phyloP scores from a whole-genome alignment of 1,140 invertebrate genomes.

The Papilio helenus region DNA sequence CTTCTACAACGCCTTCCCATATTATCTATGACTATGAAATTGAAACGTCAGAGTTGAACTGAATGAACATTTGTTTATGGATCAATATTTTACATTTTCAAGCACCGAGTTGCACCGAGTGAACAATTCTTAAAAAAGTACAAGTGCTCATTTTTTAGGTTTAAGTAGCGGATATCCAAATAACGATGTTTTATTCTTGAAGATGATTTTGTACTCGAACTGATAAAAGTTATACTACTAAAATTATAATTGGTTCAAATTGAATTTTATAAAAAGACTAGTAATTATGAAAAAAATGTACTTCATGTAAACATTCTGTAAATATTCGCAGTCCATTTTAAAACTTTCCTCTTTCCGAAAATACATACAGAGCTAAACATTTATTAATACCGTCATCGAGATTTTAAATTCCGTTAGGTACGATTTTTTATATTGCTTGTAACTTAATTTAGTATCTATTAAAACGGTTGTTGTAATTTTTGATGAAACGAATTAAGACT shows the following conservation, averaged over 20 bases:
- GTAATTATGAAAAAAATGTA: too few relatives aligned
- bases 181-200: too few relatives aligned
- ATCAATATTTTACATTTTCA: slow-evolving; percentile 61
- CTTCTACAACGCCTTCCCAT: slow-evolving; percentile 81
- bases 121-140: slow-evolving; percentile 32
- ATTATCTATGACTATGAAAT: slow-evolving; percentile 65
- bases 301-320: too few relatives aligned
- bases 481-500: background rate
- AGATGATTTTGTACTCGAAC: too few relatives aligned
- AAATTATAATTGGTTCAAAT: too few relatives aligned
- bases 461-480: too few relatives aligned
- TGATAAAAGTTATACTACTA: too few relatives aligned
- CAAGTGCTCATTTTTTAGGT: too few relatives aligned
- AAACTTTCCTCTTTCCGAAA: background rate
- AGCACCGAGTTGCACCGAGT: background rate
- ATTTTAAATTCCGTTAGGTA: background rate
- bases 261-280: too few relatives aligned
- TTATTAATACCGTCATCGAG: background rate
- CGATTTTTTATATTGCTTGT: background rate
- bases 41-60: slow-evolving; percentile 68
- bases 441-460: too few relatives aligned
- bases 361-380: background rate
- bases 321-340: too few relatives aligned
- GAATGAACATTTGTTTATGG: slow-evolving; percentile 69
- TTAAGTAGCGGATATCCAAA: too few relatives aligned